Percentiles rank a stretch among this genome's conserved stretches.
Evolutionary conservation across 2,888 invertebrate genomes (phyloP).

Genomic region (Eilema depressum): DNA sequence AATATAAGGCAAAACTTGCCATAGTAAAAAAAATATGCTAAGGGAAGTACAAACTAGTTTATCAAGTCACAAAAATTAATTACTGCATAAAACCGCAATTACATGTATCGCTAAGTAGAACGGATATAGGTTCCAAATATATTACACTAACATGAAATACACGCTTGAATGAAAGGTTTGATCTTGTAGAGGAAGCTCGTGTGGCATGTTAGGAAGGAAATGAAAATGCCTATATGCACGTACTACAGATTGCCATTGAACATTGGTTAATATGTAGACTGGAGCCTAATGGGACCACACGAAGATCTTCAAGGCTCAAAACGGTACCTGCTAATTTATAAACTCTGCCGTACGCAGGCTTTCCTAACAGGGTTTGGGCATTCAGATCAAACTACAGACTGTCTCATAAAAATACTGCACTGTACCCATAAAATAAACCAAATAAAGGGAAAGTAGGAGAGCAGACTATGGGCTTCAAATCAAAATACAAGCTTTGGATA

Average conservation of each 20-base stretch:
- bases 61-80: constrained; percentile 32
- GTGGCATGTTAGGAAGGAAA: neutral
- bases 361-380: neutral
- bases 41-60: constrained; percentile 26
- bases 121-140: constrained; percentile 16
- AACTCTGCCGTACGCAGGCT: too few species aligned
- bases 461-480: too few species aligned
- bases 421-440: too few species aligned
- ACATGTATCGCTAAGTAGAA: constrained; percentile 20
- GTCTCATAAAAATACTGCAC: too few species aligned
- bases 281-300: too few species aligned
- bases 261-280: neutral
- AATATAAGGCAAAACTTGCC: constrained; percentile 43
- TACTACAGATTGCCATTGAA: neutral
- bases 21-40: neutral
- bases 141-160: constrained; percentile 6
- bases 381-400: neutral
- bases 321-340: too few species aligned
- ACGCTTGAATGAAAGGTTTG: neutral
- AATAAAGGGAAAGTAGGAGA: neutral
- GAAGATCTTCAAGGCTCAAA: neutral
- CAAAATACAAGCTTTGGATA: too few species aligned
- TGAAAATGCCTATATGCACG: neutral
- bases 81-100: constrained; percentile 31
- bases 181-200: neutral